Base-by-base conservation (phyloP, 2,888 invertebrate species). In the Uloborus plumipes region DNA sequence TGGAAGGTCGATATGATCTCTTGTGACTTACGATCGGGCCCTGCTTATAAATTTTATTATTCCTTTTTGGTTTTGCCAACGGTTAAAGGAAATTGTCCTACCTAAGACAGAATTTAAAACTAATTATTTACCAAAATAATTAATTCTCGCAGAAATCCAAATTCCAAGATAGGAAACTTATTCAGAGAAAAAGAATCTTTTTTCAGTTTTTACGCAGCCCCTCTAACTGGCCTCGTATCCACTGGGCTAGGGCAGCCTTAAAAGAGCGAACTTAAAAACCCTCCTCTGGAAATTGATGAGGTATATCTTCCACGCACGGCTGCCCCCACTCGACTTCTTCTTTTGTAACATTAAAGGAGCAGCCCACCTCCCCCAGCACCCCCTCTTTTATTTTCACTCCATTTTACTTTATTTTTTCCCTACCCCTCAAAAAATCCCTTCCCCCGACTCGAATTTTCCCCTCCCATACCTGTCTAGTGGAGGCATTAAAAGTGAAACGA, bases 241-340 rank as follows among this genome's bases (percentile, higher is more conserved):
- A 39, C 62, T 39, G 49, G 31, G 14, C 61, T 16, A 64, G 51
- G 62, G 58, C 22, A 65, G 65, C 74, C 59, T 66, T 58, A 74
- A 80, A 39, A 81, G 80, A 74, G 75, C 74, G 62, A 74, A 74
- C 74, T 81, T 81, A 81, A 81, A 81, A 81, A 81, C 75, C 74
- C 74, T 49, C 50, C 80, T 69, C 70, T 62, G 58, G 62, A 70
- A 81, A 81, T 81, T 81, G 80, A 81, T 81, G 80, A 81, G 80
- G 74, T 74, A 81, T 81, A 81, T 81, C 80, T 81, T 81, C 80
- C 31, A 69, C 74, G 80, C 55, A 53, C 65, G 74, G 80, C 69
- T 53, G 74, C 49, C 22, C 58, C 26, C 70, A 18, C 20, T 22
- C 55, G 67, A 51, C 61, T 55, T 61, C 74, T 64, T 64, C 80